Evolutionary conservation across 2,113 vertebrate genomes (phyloP).

Genomic region (Ursus arctos): DNA sequence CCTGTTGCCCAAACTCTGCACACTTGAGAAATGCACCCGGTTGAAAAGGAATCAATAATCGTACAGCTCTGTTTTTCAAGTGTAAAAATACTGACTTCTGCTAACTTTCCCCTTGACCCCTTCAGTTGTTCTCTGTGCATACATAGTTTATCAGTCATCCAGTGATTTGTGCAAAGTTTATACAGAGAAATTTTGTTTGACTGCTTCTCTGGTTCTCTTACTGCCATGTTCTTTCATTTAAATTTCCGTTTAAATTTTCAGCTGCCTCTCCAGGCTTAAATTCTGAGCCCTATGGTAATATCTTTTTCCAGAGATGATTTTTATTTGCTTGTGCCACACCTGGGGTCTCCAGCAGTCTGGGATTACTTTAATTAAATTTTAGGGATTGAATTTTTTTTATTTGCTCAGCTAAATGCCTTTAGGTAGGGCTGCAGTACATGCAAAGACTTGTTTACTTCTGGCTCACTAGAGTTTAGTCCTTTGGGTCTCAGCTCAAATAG

Average conservation of each 20-base stretch:
- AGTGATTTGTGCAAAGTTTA: not conserved
- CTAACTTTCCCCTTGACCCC: not conserved
- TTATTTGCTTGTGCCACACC: not conserved
- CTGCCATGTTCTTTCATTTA: not conserved
- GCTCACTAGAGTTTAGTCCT: not conserved
- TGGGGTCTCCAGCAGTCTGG: slow-evolving; percentile 3
- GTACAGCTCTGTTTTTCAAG: slow-evolving; percentile 13
- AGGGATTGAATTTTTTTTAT: not conserved
- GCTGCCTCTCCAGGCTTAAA: not conserved
- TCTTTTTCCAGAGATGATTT: slow-evolving; percentile 49
- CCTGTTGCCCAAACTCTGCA: not conserved
- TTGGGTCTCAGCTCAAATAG: not conserved
- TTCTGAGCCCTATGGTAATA: not conserved
- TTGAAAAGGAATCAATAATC: not conserved
- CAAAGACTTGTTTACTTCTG: slow-evolving; percentile 11
- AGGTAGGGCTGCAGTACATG: not conserved
- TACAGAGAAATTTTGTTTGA: slow-evolving; percentile 4
- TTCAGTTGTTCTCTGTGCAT: not conserved
- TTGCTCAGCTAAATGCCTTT: not conserved
- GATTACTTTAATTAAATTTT: not conserved
- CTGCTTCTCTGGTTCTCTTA: not conserved
- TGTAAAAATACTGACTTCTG: not conserved
- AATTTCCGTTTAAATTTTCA: slow-evolving; percentile 31
- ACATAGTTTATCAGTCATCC: not conserved
- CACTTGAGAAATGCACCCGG: not conserved